Conservation (phyloP, 2,888 invertebrate genomes). For the Bedellia somnulentella region DNA sequence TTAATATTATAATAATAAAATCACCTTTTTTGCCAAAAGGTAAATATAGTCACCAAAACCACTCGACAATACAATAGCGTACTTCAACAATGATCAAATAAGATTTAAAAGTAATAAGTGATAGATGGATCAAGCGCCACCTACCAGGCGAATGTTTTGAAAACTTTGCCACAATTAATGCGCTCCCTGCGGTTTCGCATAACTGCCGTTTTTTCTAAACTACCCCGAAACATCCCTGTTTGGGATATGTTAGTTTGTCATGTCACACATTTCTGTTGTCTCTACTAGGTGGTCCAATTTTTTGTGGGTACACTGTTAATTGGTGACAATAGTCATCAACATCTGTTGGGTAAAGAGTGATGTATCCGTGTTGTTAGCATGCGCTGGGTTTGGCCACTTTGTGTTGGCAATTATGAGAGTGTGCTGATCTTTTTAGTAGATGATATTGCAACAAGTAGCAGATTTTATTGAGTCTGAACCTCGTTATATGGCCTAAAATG, state of each 20-base stretch:
- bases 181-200: slow-evolving; percentile 42
- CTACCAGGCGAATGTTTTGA: slow-evolving; percentile 42
- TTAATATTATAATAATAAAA: no score
- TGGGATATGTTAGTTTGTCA: slow-evolving; percentile 30
- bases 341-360: slow-evolving; percentile 44
- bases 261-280: slow-evolving; percentile 55
- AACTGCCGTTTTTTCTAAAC: slow-evolving; percentile 22
- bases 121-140: slow-evolving; percentile 8
- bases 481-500: no score
- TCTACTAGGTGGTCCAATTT: slow-evolving; percentile 45
- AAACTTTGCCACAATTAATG: slow-evolving; percentile 26
- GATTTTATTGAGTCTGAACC: no score
- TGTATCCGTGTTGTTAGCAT: slow-evolving; percentile 25
- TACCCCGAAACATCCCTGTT: slow-evolving; percentile 20
- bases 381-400: no score
- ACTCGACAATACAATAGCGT: no score
- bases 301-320: slow-evolving; percentile 43
- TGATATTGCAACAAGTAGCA: no score
- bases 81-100: no score
- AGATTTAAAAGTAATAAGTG: no score
- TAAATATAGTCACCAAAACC: no score
- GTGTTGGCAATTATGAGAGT: no score
- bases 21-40: no score
- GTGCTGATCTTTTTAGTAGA: no score
- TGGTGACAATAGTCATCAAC: slow-evolving; percentile 54